Evolutionary conservation across 2,888 invertebrate species (phyloP), one percentile per base, ranked within the genome.

Genomic region (Lasioglossum lativentre): DNA sequence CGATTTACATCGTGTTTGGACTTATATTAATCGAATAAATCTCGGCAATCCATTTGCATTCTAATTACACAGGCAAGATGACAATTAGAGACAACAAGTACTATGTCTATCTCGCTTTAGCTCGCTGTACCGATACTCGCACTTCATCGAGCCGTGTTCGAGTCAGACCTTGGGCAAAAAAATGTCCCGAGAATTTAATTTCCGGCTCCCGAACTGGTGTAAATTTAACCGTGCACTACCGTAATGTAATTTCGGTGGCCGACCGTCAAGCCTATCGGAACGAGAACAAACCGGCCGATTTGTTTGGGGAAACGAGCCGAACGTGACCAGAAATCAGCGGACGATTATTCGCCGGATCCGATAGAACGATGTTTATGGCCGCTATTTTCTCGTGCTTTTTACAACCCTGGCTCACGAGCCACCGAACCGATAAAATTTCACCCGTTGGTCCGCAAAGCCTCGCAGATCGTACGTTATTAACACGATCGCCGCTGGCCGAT

Each of bases 191-290:
- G 47, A 47, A 47, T 47, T 52, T 23, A 52, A 52, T 23, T 8
- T 8, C 52, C 23, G 23, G 47, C 23, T 52, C 2, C 3, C 19
- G 23, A 8, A 23, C 52, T 23, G 52, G 23, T 52, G 52, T 52
- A 52, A 52, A 23, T 52, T 52, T 52, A 52, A 52, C 52, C 52
- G 52, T 23, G 23, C 52, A 23, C 23, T 8, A 52, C 52, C 68
- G 71, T 75, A 76, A 84, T 74, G 52, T 14, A 82, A 82, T 80
- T 78, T 71, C 30, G 27, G 12, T 14, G 12, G 63, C n/a, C 16
- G n/a, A 52, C n/a, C 68, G 76, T 71, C 76, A 59, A 68, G 52
- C 42, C 76, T 59, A 74, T 56, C 45, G 59, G 23, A 42, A 63
- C 59, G 34, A 5, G 23, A 30, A 27, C 52, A 34, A 73, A 19